Conservation (phyloP, 2,797 vertebrate species). For the Leuciscus waleckii region DNA sequence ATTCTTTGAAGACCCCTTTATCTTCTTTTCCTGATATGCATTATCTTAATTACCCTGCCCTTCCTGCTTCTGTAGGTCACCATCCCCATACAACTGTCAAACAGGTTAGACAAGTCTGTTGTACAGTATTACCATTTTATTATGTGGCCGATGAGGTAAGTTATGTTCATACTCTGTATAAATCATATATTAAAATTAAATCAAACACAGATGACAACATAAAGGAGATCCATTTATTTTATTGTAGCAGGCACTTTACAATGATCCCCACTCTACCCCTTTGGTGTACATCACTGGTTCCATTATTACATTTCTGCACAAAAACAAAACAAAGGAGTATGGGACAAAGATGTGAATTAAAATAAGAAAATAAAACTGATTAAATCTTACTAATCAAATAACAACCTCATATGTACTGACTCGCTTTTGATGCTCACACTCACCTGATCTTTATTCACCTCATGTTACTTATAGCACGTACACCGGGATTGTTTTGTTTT, state of each 20-base stretch:
- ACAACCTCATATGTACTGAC: not conserved
- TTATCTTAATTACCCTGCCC: slow-evolving; percentile 33
- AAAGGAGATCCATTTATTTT: slow-evolving; percentile 59
- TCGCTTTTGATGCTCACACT: not conserved
- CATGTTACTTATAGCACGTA: slow-evolving; percentile 14
- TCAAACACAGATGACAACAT: slow-evolving; percentile 28
- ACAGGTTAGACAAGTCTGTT: not conserved
- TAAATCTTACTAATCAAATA: slow-evolving; percentile 33
- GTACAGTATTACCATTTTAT: not conserved
- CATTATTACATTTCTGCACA: slow-evolving; percentile 57
- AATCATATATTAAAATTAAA: not conserved
- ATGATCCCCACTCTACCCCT: slow-evolving; percentile 40
- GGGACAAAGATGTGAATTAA: slow-evolving; percentile 42
- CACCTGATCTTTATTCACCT: slow-evolving; percentile 12
- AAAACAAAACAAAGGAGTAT: slow-evolving; percentile 42
- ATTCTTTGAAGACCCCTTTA: slow-evolving; percentile 14
- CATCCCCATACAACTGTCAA: not conserved
- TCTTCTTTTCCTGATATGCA: slow-evolving; percentile 39
- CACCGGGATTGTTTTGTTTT: slow-evolving; percentile 21
- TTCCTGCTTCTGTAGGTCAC: slow-evolving; percentile 34
- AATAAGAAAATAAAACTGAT: slow-evolving; percentile 27
- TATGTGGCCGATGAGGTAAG: not conserved
- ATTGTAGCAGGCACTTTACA: slow-evolving; percentile 66
- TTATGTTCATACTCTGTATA: not conserved
- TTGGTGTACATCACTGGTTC: slow-evolving; percentile 46